Base-by-base conservation (phyloP, 2,113 vertebrate genomes). In the Fulmarus glacialis region DNA sequence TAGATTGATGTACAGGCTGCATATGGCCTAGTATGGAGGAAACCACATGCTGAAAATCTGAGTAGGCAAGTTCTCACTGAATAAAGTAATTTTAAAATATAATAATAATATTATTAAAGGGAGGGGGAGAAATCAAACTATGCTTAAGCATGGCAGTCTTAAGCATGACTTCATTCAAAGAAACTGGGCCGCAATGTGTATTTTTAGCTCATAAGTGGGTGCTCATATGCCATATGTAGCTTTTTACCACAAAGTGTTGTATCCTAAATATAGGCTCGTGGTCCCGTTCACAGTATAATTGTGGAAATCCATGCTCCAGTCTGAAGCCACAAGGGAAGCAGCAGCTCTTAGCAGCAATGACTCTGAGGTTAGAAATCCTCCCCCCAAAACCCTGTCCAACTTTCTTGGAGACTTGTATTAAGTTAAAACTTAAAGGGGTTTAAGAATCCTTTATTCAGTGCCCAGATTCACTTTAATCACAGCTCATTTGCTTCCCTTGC, bases 161-260 rank as follows among this genome's bases (percentile, higher is more conserved):
- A 96, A 93, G 78, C 78, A 82, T 55, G 84, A 97, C 95, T 98
- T 97, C 81, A 97, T 93, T 95, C 97, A 75, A 68, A 96, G 96
- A 94, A 95, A 97, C 77, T 96, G 92, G 92, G 87, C 68, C 78
- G 91, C 48, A 70, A 74, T 42, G 59, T 45, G 66, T 93, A 98
- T 97, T 98, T 98, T 98, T 98, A 98, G 97, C 82, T 92, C 93
- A 1, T 84, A 93, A 97, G 97, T 98, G 96, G 95, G 96, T 96
- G 96, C 93, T 96, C 75, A 18, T 24, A 83, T 94, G 91, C 96
- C 97, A 97, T 97, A 97, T 96, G 97, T 47, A 98, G 91, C 87
- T 96, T 94, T 96, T 90, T 81, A 95, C 94, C 91, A 88, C 77
- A 55, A 96, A 97, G 96, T 80, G 96, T 74, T 95, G 78, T 56